phyloP scores from a whole-genome alignment of 2,888 invertebrate genomes.

The Molorchus minor region DNA sequence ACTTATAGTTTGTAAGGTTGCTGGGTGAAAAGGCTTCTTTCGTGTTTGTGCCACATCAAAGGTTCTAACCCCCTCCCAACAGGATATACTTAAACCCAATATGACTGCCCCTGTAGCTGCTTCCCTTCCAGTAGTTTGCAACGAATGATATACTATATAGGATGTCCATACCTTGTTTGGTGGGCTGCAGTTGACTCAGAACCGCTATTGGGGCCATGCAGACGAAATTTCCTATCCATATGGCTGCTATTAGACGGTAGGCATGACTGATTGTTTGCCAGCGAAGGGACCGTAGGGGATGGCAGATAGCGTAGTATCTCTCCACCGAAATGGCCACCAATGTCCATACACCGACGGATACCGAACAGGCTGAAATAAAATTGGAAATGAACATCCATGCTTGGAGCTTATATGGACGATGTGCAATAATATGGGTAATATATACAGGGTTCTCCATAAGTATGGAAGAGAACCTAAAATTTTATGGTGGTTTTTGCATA shows the following conservation, averaged over 20 bases:
- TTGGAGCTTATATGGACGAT: too few species aligned
- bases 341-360: slow-evolving; percentile 80
- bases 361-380: slow-evolving; percentile 73
- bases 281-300: slow-evolving; percentile 75
- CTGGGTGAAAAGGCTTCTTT: not conserved
- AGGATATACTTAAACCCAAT: not conserved
- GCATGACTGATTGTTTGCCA: slow-evolving; percentile 83
- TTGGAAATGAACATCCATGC: slow-evolving; percentile 24
- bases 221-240: slow-evolving; percentile 72
- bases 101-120: not conserved
- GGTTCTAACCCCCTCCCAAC: too few species aligned
- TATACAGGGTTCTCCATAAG: not conserved
- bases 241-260: slow-evolving; percentile 73
- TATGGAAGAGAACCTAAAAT: too few species aligned
- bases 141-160: slow-evolving; percentile 17
- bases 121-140: not conserved
- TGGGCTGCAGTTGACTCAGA: slow-evolving; percentile 68
- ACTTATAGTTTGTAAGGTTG: not conserved
- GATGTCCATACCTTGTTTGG: slow-evolving; percentile 59
- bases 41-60: too few species aligned
- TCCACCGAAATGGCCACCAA: slow-evolving; percentile 81
- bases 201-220: slow-evolving; percentile 74
- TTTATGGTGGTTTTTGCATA: too few species aligned
- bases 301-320: slow-evolving; percentile 81
- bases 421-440: not conserved